A percentile compares a stretch with the other conserved stretches of the same genome.
Evolutionary conservation across 2,113 vertebrate species (phyloP).

Genomic region (Gambusia holbrooki): DNA sequence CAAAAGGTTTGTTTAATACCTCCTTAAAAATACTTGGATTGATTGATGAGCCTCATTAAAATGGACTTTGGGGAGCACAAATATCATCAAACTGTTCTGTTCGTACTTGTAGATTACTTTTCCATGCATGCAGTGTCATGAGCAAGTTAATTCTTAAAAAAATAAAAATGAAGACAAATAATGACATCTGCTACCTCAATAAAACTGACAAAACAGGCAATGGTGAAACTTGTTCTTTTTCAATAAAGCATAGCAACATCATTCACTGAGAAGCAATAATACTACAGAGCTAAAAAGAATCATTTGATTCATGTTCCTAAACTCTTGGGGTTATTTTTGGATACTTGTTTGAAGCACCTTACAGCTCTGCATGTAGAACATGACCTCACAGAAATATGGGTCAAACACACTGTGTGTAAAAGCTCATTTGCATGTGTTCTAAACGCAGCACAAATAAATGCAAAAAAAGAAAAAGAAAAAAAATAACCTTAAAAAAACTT

Average conservation of each 20-base stretch:
- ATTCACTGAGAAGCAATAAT: not conserved
- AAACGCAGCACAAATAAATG: not conserved
- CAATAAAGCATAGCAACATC: not conserved
- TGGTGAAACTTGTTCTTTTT: not conserved
- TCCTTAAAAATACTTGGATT: too few species aligned
- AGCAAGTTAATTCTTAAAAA: not conserved
- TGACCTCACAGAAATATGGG: conserved; percentile 21
- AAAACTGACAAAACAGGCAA: conserved; percentile 10
- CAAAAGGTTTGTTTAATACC: too few species aligned
- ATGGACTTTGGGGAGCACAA: not conserved
- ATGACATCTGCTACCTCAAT: not conserved
- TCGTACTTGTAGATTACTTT: not conserved
- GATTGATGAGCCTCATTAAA: too few species aligned
- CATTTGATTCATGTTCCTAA: not conserved
- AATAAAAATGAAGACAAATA: not conserved
- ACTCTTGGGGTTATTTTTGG: not conserved
- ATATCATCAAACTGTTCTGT: not conserved
- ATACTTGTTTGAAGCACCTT: not conserved
- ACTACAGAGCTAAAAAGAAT: not conserved
- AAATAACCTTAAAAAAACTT: not conserved
- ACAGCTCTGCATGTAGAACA: conserved; percentile 12
- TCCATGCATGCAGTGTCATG: not conserved
- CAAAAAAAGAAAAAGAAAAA: not conserved
- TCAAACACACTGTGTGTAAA: conserved; percentile 5
- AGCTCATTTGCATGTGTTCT: not conserved